Percentiles rank a stretch among this genome's conserved stretches.
phyloP scores from a whole-genome alignment of 2,113 vertebrate genomes.

The Notechis scutatus region DNA sequence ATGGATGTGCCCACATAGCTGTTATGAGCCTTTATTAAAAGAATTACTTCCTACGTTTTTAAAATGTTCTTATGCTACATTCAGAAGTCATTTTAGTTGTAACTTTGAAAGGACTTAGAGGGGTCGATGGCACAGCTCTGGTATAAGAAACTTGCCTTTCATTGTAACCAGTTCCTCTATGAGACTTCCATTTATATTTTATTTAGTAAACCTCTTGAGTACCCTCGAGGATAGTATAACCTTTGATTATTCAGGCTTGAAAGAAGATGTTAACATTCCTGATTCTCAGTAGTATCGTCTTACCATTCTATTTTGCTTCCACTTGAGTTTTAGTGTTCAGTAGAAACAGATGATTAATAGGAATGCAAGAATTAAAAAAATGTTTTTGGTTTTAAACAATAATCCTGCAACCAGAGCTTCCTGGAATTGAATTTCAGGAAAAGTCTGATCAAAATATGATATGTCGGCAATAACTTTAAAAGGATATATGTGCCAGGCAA shows the following conservation, averaged over 20 bases:
- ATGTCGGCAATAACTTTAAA: neutral
- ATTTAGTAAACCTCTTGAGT: neutral
- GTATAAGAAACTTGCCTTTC: neutral
- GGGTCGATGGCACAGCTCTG: neutral
- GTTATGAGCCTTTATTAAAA: neutral
- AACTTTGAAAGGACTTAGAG: neutral
- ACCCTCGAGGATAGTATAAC: neutral
- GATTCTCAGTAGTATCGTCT: constrained; percentile 20
- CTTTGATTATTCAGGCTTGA: neutral
- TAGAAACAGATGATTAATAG: constrained; percentile 33
- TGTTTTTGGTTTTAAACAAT: constrained; percentile 29
- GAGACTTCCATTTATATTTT: constrained; percentile 12
- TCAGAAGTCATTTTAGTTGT: neutral
- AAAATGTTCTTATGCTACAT: neutral
- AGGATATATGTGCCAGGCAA: neutral
- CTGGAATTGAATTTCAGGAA: constrained; percentile 32
- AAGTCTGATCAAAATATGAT: constrained; percentile 25
- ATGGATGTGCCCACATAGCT: neutral
- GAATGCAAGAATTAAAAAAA: constrained; percentile 32
- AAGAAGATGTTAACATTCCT: constrained; percentile 24
- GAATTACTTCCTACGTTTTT: neutral
- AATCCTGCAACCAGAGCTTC: constrained; percentile 35
- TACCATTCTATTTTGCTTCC: constrained; percentile 13
- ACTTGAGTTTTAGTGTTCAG: neutral
- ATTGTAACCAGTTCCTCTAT: neutral